A percentile compares a stretch with the other conserved stretches of the same genome.
phyloP scores from a whole-genome alignment of 2,888 invertebrate species.

The Drymonia ruficornis region DNA sequence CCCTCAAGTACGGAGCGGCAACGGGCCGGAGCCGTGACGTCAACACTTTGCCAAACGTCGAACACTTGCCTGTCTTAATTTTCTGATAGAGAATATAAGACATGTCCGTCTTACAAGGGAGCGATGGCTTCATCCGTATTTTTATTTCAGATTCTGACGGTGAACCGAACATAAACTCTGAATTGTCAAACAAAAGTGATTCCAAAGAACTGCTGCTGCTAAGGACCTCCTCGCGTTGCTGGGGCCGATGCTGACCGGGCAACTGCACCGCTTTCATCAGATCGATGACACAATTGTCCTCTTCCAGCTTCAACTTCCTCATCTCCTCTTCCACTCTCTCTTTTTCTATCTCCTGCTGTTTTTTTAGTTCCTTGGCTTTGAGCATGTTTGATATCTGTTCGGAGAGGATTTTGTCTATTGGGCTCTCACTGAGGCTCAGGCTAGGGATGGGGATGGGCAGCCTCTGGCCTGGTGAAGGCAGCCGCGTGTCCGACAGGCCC shows the following conservation, averaged over 20 bases:
- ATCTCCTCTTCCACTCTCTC: conserved; percentile 51
- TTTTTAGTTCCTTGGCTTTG: conserved; percentile 63
- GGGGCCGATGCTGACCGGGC: conserved; percentile 24
- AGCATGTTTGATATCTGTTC: conserved; percentile 73
- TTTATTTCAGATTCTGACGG: conserved; percentile 6
- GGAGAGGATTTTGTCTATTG: conserved; percentile 55
- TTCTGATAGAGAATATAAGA: conserved; percentile 60
- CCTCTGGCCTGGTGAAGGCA: conserved; percentile 48
- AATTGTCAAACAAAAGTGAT: conserved; percentile 50
- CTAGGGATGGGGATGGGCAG: conserved; percentile 61
- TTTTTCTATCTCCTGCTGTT: conserved; percentile 53
- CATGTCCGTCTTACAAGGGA: conserved; percentile 64
- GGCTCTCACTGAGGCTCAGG: conserved; percentile 38
- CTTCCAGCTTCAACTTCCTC: conserved; percentile 45
- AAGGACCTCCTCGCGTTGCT: conserved; percentile 27
- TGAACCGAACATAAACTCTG: conserved; percentile 17
- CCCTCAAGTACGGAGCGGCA: conserved; percentile 61
- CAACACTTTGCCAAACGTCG: conserved; percentile 68
- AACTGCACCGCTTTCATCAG: conserved; percentile 60
- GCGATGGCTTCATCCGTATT: conserved; percentile 33
- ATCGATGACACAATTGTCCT: conserved; percentile 62
- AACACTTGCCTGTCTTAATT: conserved; percentile 55
- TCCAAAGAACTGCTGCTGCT: conserved; percentile 62
- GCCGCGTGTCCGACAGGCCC: conserved; percentile 50
- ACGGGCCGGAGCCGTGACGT: conserved; percentile 55